Evolutionary conservation across 1,140 invertebrate species (phyloP), one percentile per base, ranked within the genome.

Genomic region (Trachymyrmex septentrionalis): DNA sequence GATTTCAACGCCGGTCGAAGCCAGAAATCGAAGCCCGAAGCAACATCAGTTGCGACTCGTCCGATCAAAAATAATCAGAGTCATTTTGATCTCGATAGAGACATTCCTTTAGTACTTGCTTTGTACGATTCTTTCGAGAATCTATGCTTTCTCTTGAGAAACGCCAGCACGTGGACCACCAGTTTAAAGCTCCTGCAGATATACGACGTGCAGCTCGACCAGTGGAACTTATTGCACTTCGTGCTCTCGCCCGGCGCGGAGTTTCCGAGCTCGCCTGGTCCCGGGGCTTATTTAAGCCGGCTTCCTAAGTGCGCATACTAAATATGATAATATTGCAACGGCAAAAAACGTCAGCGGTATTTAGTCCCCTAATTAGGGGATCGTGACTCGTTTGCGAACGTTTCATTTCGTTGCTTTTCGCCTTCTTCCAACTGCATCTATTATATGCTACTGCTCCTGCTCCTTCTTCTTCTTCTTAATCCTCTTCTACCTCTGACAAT

Each of bases 251-350:
- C 75, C 64, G 80, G 88, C 87, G 91, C 92, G 86, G 88, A 88
- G 91, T 92, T 93, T 92, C 88, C 91, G 90, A 90, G 91, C 92
- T 92, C 88, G 87, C 78, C 88, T 88, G 93, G 90, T 92, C 92
- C 90, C 90, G 87, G 90, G 92, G 94, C 92, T 95, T 95, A 95
- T 95, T 95, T 95, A 95, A 95, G 94, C 93, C 88, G 92, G 92
- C 94, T 94, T 94, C 91, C 93, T 95, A 95, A 95, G 94, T 94
- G 92, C 92, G 95, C 94, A 95, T 95, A 95, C 94, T 95, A 95
- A 95, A 95, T 95, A 95, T 94, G 94, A 95, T 95, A 95, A 95
- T 95, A 95, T 95, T 95, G 94, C 94, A 94, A 94, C 92, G 94
- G 92, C 92, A 94, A 95, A 95, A 95, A 95, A 94, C 92, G 94